Percentiles rank a stretch among this genome's conserved stretches.
Conservation (phyloP, 2,888 invertebrate genomes). For the Parelbella ahira region DNA sequence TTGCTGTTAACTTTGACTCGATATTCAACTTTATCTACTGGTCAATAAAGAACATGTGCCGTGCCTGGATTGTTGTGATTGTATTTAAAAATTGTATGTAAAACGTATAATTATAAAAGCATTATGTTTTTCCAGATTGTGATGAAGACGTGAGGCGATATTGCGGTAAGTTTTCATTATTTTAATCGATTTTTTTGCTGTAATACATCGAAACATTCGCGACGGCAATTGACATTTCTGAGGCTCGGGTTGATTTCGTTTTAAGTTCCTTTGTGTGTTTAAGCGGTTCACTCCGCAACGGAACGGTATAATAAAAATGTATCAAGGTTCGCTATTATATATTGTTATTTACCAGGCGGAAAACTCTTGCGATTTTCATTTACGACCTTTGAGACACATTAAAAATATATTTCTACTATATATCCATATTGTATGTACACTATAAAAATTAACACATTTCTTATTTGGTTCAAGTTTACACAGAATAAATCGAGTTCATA, state of each 20-base stretch:
- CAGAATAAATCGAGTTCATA: too few relatives aligned
- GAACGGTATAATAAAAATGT: too few relatives aligned
- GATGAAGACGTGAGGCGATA: constrained; percentile 30
- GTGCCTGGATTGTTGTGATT: neutral
- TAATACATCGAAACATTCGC: constrained; percentile 19
- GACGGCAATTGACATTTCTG: constrained; percentile 3
- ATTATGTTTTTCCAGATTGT: constrained; percentile 52
- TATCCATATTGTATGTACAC: too few relatives aligned
- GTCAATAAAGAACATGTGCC: neutral
- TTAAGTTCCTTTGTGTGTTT: neutral
- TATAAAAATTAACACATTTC: too few relatives aligned
- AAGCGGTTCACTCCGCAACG: too few relatives aligned
- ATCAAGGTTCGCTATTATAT: too few relatives aligned
- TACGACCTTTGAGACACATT: too few relatives aligned
- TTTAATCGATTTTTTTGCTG: constrained; percentile 30
- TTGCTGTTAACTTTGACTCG: neutral
- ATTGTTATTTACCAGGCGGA: too few relatives aligned
- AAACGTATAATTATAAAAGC: constrained; percentile 42
- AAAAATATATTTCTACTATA: too few relatives aligned
- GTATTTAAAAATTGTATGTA: constrained; percentile 5
- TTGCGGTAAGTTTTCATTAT: constrained; percentile 39
- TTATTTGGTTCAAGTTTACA: too few relatives aligned
- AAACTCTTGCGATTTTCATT: too few relatives aligned
- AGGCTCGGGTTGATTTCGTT: neutral
- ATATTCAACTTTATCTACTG: constrained; percentile 20